phyloP scores from a whole-genome alignment of 2,888 invertebrate genomes.

The Microctonus hyperodae region DNA sequence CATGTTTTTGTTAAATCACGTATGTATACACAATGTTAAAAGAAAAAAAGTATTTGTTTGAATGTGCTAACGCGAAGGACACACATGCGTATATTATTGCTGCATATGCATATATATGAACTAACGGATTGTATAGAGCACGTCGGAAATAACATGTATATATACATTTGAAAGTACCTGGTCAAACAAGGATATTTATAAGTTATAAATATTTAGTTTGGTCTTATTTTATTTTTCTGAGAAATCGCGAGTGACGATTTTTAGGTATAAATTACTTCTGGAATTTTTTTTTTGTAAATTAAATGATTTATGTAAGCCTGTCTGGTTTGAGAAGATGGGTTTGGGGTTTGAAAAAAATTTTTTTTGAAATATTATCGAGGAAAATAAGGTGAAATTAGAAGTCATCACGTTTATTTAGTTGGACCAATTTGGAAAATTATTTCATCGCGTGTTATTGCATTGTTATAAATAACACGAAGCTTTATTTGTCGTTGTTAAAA shows the following conservation, averaged over 20 bases:
- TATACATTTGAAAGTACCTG: conserved; percentile 10
- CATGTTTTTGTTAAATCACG: no score
- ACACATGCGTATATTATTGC: background rate
- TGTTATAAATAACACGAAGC: background rate
- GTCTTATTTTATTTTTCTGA: background rate
- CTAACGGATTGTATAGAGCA: conserved; percentile 9
- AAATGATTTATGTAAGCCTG: no score
- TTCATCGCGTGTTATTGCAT: background rate
- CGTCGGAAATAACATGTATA: background rate
- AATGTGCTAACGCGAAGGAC: conserved; percentile 7
- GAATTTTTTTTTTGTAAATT: background rate
- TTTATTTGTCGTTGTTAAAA: background rate
- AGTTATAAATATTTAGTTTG: background rate
- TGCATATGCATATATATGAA: background rate
- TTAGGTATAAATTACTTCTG: background rate
- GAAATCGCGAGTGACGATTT: no score
- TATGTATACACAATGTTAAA: background rate
- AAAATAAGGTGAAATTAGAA: background rate
- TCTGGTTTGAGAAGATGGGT: no score
- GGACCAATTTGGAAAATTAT: background rate
- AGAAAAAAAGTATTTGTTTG: background rate
- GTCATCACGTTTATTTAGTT: background rate
- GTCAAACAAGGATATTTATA: conserved; percentile 2
- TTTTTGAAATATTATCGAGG: background rate
- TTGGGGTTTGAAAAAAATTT: background rate